Percentiles rank a stretch among this genome's conserved stretches.
Conservation (phyloP, 2,888 invertebrate genomes). For the Scaptomyza reducta region DNA sequence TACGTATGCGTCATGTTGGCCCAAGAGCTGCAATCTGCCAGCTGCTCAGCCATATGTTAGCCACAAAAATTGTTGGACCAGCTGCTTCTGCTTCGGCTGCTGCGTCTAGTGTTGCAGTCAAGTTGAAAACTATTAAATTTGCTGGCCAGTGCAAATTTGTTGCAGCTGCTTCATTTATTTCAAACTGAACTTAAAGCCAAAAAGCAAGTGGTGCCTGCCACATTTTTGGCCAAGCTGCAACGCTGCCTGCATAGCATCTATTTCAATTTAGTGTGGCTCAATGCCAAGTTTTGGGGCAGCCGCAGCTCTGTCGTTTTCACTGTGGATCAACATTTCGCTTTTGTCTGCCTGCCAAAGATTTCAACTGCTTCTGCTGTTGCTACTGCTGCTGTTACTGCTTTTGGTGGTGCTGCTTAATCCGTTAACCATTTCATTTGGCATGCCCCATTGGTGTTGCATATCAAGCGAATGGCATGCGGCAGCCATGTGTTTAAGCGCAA, state of each 20-base stretch:
- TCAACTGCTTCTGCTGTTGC: constrained; percentile 46
- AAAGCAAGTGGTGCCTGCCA: constrained; percentile 21
- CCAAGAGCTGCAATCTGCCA: constrained; percentile 14
- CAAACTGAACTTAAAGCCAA: constrained; percentile 69
- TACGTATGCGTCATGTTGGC: constrained; percentile 37
- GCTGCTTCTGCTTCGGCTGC: constrained; percentile 6
- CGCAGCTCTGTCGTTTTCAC: constrained; percentile 28
- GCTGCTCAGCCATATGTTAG: constrained; percentile 53
- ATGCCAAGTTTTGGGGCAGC: constrained; percentile 57
- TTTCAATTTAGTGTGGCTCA: constrained; percentile 72
- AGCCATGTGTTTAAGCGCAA: constrained; percentile 56
- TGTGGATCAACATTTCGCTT: constrained; percentile 66
- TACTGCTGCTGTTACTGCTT: constrained; percentile 29
- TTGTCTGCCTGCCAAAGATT: constrained; percentile 63
- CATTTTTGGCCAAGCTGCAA: constrained; percentile 38
- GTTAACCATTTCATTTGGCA: constrained; percentile 62
- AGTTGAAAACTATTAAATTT: constrained; percentile 68
- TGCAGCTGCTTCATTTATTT: constrained; percentile 63
- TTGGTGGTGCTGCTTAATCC: constrained; percentile 58
- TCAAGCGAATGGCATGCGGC: constrained; percentile 34
- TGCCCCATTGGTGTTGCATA: constrained; percentile 63
- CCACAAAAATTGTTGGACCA: constrained; percentile 52
- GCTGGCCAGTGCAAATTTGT: constrained; percentile 50
- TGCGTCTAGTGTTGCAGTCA: constrained; percentile 45
- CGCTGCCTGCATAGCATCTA: constrained; percentile 52